Evolutionary conservation across 2,888 invertebrate genomes (phyloP).

Genomic region (Ophion costatus): DNA sequence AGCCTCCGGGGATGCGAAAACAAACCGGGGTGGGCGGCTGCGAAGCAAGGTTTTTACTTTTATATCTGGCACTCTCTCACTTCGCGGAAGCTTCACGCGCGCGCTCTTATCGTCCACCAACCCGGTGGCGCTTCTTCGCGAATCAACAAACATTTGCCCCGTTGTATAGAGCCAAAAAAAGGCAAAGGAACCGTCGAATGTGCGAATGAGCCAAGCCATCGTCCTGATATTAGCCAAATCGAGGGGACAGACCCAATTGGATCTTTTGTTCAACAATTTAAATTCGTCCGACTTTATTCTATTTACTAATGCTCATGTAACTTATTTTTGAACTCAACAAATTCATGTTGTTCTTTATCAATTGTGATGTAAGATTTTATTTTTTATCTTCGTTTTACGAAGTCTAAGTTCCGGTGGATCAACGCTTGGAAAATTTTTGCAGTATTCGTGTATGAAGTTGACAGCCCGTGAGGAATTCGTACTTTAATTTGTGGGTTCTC

Average conservation of each 20-base stretch:
- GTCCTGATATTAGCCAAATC: neutral
- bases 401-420: too few relatives aligned
- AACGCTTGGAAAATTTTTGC: too few relatives aligned
- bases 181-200: neutral
- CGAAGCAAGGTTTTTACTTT: slow-evolving; percentile 72
- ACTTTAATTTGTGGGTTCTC: too few relatives aligned
- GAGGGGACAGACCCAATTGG: too few relatives aligned
- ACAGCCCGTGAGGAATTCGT: too few relatives aligned
- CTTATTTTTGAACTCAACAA: too few relatives aligned
- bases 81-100: slow-evolving; percentile 77
- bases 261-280: neutral
- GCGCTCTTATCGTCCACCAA: slow-evolving; percentile 69
- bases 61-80: slow-evolving; percentile 74
- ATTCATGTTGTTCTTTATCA: too few relatives aligned
- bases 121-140: slow-evolving; percentile 56
- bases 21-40: slow-evolving; percentile 71
- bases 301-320: too few relatives aligned
- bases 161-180: slow-evolving; percentile 19
- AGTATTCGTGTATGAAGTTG: too few relatives aligned
- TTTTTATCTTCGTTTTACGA: too few relatives aligned
- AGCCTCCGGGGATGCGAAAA: slow-evolving; percentile 72
- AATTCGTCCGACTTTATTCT: too few relatives aligned
- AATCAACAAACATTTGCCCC: slow-evolving; percentile 73
- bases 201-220: slow-evolving; percentile 38
- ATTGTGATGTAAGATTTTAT: too few relatives aligned